Base-by-base conservation (phyloP, 2,888 invertebrate species). In the Drosophila longiperda region DNA sequence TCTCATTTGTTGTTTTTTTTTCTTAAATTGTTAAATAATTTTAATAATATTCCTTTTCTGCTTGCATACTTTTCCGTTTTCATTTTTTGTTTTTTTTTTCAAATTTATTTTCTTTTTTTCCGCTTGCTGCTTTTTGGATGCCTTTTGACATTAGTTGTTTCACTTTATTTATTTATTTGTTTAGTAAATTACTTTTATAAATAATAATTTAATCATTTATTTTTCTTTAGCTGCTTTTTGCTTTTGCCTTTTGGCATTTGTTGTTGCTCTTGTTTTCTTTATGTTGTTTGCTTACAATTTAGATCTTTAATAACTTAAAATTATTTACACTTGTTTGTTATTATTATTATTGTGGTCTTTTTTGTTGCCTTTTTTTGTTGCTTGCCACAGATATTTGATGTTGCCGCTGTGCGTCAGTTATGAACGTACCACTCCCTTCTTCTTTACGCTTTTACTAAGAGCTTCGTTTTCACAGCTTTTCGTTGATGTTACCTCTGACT, bases 371-470 rank as follows among this genome's bases (percentile, higher is more conserved):
- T 38, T 62, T 54, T 62, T 45, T 53, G 55, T 64, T 60, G 40
- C 40, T 45, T 45, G 73, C 81, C 83, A 82, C 87, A 86, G 45
- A 45, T 45, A 84, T 89, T 78, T 90, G 86, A 45, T 23, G 45
- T 88, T 91, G 89, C 92, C 91, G 91, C 92, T 92, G 93, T 93
- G 93, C 93, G 93, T 93, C 93, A 93, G 92, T 91, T 90, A 92
- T 92, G 92, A 91, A 92, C 92, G 89, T 93, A 93, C 90, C 93
- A 92, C 92, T 93, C 94, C 91, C 93, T 94, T 92, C 93, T 92
- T 92, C 92, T 45, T 45, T 92, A 90, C 89, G 89, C 42, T 40
- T 40, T 40, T 57, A 40, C 61, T 80, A 71, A 74, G 87, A 83
- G 84, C 82, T 82, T 82, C 73, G 87, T 82, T 57, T 84, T 80